Evolutionary conservation across 1,140 invertebrate species (phyloP).

Genomic region (Cataglyphis hispanica): DNA sequence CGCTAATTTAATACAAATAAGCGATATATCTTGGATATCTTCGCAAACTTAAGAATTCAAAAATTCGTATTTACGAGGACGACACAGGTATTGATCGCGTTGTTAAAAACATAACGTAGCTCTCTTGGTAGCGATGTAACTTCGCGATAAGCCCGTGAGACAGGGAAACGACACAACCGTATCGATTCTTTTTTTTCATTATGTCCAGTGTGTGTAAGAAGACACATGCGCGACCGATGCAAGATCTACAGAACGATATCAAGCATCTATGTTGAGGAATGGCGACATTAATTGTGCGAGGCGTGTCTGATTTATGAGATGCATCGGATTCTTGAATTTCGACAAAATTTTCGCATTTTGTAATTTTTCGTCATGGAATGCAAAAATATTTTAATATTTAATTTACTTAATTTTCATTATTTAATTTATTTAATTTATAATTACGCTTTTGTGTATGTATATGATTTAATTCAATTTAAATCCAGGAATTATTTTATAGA

Average conservation of each 20-base stretch:
- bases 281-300: conserved; percentile 25
- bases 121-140: conserved; percentile 51
- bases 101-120: conserved; percentile 59
- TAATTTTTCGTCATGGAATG: neutral
- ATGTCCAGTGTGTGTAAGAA: conserved; percentile 43
- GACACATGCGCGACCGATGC: conserved; percentile 37
- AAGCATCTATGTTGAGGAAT: conserved; percentile 25
- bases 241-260: conserved; percentile 32
- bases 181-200: conserved; percentile 42
- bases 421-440: too few relatives aligned
- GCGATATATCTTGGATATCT: neutral
- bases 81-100: conserved; percentile 55
- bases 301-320: conserved; percentile 6
- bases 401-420: too few relatives aligned
- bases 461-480: too few relatives aligned
- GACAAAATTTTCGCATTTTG: neutral
- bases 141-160: conserved; percentile 53
- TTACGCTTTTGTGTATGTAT: too few relatives aligned
- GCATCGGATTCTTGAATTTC: conserved; percentile 7
- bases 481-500: too few relatives aligned
- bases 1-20: neutral
- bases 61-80: conserved; percentile 37
- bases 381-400: neutral
- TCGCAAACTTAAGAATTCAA: conserved; percentile 1
- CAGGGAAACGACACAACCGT: conserved; percentile 57